Conservation (phyloP, 2,888 invertebrate genomes). For the Pristionchus arcanus region DNA sequence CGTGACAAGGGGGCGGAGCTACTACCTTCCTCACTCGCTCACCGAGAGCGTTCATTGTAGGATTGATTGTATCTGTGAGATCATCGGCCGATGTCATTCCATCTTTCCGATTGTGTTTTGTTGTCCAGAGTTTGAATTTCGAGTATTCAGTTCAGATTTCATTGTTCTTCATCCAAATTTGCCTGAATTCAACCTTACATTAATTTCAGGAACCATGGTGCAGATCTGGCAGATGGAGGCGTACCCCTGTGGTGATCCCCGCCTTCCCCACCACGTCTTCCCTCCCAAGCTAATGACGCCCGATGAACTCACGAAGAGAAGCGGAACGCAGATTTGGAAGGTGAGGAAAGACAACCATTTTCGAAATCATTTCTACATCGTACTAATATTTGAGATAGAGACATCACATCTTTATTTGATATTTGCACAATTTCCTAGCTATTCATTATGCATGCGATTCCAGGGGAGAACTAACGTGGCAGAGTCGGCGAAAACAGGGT, state of each 20-base stretch:
- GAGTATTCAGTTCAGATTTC: no score
- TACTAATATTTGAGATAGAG: no score
- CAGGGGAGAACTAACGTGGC: neutral
- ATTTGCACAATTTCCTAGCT: no score
- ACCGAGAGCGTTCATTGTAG: no score
- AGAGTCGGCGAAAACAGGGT: neutral
- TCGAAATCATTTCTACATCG: no score
- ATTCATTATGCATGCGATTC: no score
- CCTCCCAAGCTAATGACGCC: constrained; percentile 87
- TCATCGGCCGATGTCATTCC: neutral
- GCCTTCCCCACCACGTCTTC: constrained; percentile 88
- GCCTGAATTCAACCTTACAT: neutral
- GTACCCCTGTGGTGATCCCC: constrained; percentile 86
- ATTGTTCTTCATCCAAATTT: no score
- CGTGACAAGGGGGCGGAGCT: no score
- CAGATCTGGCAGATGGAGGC: constrained; percentile 92
- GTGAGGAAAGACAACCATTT: constrained; percentile 82
- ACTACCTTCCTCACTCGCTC: no score
- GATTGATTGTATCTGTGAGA: neutral
- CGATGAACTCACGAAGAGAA: constrained; percentile 85
- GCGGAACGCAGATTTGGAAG: constrained; percentile 92
- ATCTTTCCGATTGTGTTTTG: neutral
- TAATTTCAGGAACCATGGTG: constrained; percentile 85
- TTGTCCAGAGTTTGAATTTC: no score
- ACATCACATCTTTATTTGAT: no score